Percentiles rank a stretch among this genome's conserved stretches.
Evolutionary conservation across 1,140 invertebrate species (phyloP).

Genomic region (Formica exsecta): DNA sequence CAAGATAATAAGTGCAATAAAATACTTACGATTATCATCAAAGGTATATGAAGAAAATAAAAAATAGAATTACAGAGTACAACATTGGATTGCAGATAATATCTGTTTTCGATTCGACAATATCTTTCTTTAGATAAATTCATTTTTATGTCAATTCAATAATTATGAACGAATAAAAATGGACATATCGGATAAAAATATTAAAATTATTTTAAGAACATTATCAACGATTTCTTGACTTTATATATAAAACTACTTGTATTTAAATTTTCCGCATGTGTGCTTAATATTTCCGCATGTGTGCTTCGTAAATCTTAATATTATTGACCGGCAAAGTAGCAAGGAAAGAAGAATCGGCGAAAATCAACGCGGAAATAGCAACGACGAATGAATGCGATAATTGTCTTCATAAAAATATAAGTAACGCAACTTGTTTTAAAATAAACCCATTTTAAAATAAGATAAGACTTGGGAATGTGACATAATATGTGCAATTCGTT

Average conservation of each 20-base stretch:
- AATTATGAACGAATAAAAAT: not conserved
- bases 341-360: slow-evolving; percentile 41
- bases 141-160: not conserved
- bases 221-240: not conserved
- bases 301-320: not conserved
- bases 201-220: not conserved
- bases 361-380: not conserved
- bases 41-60: slow-evolving; percentile 24
- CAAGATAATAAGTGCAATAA: slow-evolving; percentile 19
- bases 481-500: slow-evolving; percentile 1
- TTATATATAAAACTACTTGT: not conserved
- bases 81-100: slow-evolving; percentile 34
- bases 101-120: not conserved
- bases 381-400: not conserved
- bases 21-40: slow-evolving; percentile 20
- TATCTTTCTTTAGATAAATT: slow-evolving; percentile 14
- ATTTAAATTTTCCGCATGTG: not conserved
- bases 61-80: slow-evolving; percentile 12
- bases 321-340: slow-evolving; percentile 9
- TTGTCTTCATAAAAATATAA: slow-evolving; percentile 18
- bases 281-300: not conserved
- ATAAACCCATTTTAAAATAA: not conserved
- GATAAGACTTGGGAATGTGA: not conserved
- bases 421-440: not conserved
- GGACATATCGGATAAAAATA: not conserved